These are phyloP conservation scores for Phoxinus phoxinus DNA, from an alignment of 2,113 vertebrate genomes.

Conservation along the genomic window DNA sequence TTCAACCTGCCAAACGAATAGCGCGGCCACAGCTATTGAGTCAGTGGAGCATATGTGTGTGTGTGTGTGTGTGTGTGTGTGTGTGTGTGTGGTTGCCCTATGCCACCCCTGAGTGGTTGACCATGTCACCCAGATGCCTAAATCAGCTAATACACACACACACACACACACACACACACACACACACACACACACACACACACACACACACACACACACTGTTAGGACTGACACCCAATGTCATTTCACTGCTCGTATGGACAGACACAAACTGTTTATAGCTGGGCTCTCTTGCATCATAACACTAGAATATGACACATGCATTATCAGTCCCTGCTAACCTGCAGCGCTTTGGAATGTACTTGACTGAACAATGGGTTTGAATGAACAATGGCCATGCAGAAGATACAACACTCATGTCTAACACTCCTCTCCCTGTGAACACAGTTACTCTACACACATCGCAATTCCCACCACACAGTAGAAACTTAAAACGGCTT, in stretches of 20 bases:
- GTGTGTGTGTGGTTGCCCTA: no score
- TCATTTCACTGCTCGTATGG: background rate
- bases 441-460: background rate
- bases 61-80: no score
- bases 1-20: background rate
- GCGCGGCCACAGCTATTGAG: no score
- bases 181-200: background rate
- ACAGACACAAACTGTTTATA: background rate
- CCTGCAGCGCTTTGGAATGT: background rate
- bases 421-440: background rate
- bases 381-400: background rate
- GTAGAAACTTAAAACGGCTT: background rate
- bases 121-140: background rate
- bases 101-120: background rate
- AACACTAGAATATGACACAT: background rate
- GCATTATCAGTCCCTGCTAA: background rate
- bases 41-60: no score
- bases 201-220: background rate
- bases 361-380: background rate
- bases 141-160: background rate
- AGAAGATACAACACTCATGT: background rate
- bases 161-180: background rate
- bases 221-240: background rate
- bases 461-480: background rate
- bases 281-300: background rate